phyloP scores from a whole-genome alignment of 2,797 vertebrate species.

The Nyctibius grandis region DNA sequence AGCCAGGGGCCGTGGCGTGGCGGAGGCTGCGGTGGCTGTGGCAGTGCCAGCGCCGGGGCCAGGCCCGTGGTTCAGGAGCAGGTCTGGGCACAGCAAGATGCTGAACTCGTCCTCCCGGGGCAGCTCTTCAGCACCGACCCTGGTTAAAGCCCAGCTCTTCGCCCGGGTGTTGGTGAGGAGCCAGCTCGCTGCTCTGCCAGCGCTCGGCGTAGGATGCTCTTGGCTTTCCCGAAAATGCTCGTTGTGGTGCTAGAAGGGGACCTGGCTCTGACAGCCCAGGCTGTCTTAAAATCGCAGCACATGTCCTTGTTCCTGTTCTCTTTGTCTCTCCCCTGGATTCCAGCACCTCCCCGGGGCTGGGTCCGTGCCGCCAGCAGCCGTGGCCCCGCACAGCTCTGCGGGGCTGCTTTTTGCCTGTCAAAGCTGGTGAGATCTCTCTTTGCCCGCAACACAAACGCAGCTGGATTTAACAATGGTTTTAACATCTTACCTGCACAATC shows the following conservation, averaged over 20 bases:
- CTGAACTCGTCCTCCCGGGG: background rate
- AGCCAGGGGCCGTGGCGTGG: accelerated
- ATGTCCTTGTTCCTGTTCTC: background rate
- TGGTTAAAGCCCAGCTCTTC: accelerated
- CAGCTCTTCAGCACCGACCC: background rate
- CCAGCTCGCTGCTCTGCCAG: accelerated
- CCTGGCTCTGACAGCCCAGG: background rate
- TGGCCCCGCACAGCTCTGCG: background rate
- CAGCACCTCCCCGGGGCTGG: background rate
- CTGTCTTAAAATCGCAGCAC: accelerated
- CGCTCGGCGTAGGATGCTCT: accelerated
- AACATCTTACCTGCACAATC: conserved; percentile 71
- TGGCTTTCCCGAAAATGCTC: background rate
- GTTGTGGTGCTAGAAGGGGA: background rate
- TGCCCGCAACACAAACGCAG: background rate
- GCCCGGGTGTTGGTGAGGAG: background rate
- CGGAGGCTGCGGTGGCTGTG: background rate
- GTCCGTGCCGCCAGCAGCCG: background rate
- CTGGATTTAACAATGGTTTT: background rate
- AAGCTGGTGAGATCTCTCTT: background rate
- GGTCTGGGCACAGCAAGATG: background rate
- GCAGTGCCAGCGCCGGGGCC: accelerated
- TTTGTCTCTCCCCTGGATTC: background rate
- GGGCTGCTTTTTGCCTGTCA: background rate
- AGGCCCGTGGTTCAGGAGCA: accelerated